Conservation (phyloP, 2,113 vertebrate genomes). For the Clupea harengus region DNA sequence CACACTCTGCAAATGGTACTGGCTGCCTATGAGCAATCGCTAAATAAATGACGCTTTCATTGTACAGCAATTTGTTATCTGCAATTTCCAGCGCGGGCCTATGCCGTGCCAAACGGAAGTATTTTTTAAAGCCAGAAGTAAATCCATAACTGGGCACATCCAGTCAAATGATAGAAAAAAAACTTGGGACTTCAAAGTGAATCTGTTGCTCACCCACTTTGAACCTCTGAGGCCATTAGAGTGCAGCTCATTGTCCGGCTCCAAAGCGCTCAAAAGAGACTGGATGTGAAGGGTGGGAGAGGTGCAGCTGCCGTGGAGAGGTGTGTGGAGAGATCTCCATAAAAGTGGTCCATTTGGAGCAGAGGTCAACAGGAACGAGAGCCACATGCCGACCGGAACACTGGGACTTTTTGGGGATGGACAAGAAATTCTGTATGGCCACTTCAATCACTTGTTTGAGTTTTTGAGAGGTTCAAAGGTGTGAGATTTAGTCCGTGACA, state of each 20-base stretch:
- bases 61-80: not conserved
- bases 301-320: not conserved
- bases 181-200: not conserved
- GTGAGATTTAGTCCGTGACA: not conserved
- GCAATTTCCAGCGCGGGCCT: not conserved
- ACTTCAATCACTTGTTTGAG: not conserved
- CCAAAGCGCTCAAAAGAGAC: not conserved
- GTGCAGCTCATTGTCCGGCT: not conserved
- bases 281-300: not conserved
- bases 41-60: not conserved
- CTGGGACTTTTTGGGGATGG: not conserved
- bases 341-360: not conserved
- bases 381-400: not conserved
- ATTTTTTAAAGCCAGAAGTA: not conserved
- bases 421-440: not conserved
- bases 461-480: not conserved
- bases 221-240: not conserved
- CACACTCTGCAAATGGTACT: not conserved
- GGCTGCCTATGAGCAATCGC: not conserved
- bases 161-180: not conserved
- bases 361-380: not conserved
- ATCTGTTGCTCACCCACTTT: not conserved
- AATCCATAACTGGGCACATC: not conserved
- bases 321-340: not conserved
- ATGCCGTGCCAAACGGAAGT: not conserved